Evolutionary conservation across 2,797 vertebrate genomes (phyloP), one percentile per base, ranked within the genome.

Genomic region (Toxotes lorentzi): DNA sequence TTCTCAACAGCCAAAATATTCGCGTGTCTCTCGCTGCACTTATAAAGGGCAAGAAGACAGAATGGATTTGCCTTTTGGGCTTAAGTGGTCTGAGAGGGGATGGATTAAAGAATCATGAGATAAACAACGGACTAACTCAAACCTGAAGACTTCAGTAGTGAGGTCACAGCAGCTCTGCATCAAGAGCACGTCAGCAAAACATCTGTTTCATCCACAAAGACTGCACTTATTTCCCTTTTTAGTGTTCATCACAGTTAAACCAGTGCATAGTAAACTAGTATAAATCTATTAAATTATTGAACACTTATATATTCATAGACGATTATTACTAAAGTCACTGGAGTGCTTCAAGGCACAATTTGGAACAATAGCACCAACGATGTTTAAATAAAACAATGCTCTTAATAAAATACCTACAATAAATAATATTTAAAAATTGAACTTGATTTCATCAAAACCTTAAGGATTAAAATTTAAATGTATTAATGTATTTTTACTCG

Each of bases 41-140:
- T 76, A 75, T 14, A 67, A 80, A 81, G 76, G 66, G 48, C 86
- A 86, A 45, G 54, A 54, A 23, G 59, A 30, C 27, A 79, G 75
- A 86, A 90, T 84, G 81, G 84, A 83, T 90, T 93, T 76, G 71
- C 47, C 78, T 89, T 86, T 89, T 86, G 86, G 80, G 65, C 66
- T 78, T 91, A 90, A 92, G 90, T 91, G 92, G 87, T 83, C 75
- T 81, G 79, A 90, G 82, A 82, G 70, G 72, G 70, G 64, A 50
- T 50, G 45, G 56, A 94, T 94, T 68, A 93, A 93, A 93, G 56
- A 93, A 91, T 92, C 86, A 93, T 93, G 91, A 92, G 87, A 80
- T 89, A 85, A 91, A 92, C 86, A 91, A 89, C 70, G 43, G 54
- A 63, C 58, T 61, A 78, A 77, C 47, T 80, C 48, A 66, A 81